These are phyloP conservation scores for Aplodontia rufa DNA, from an alignment of 2,113 vertebrate genomes.

Conservation along the genomic window DNA sequence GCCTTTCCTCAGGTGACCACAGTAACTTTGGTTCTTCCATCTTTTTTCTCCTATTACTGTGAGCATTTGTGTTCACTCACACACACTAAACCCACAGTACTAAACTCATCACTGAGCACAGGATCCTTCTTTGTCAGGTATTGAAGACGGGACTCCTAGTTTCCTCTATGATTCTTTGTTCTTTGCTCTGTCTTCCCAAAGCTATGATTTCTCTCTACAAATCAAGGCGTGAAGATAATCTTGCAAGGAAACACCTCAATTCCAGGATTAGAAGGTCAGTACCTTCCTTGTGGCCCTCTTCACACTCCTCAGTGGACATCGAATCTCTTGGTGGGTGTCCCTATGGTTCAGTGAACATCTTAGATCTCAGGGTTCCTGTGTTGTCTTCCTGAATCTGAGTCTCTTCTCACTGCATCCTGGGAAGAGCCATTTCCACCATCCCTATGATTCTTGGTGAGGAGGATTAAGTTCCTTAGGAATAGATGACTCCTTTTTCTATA, in stretches of 20 bases:
- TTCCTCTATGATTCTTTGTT: background rate
- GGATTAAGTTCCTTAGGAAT: constrained; percentile 16
- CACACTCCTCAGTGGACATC: background rate
- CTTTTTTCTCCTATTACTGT: background rate
- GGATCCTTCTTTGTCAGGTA: background rate
- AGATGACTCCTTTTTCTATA: constrained; percentile 36
- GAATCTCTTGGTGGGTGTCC: background rate
- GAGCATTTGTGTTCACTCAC: background rate
- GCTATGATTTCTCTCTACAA: background rate
- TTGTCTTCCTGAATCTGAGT: background rate
- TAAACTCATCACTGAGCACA: background rate
- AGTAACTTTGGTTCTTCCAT: background rate
- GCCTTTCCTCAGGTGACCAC: background rate
- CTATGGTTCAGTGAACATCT: no score
- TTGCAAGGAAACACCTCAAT: background rate
- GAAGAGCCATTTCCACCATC: background rate
- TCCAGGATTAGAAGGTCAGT: background rate
- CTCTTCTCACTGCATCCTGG: background rate
- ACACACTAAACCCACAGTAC: no score
- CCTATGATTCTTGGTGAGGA: background rate
- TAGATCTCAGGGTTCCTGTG: background rate
- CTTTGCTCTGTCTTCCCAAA: background rate
- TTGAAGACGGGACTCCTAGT: background rate
- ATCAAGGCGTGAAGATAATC: background rate
- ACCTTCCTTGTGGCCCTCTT: background rate